Base-by-base conservation (phyloP, 2,888 invertebrate species). In the Morpho achilles region DNA sequence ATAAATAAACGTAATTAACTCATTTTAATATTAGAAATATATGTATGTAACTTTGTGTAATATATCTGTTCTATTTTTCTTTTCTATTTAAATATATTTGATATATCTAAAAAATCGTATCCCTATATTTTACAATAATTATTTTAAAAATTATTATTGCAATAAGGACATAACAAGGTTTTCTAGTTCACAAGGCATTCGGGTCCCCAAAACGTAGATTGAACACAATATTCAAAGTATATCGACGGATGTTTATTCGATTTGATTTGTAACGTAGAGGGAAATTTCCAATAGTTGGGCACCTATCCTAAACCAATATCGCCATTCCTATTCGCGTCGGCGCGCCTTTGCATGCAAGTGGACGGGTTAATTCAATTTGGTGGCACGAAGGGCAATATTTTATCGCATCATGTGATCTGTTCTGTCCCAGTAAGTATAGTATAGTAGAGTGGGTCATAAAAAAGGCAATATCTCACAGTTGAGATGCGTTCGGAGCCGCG, bases 391-490 rank as follows among this genome's bases (percentile, higher is more conserved):
- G 84, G 87, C 84, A 82, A 88, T 89, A 88, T 90, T 89, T 90
- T 88, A 90, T 89, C 83, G 87, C 81, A 89, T 87, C 87, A 87
- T 89, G 88, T 88, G 89, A 89, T 89, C 89, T 88, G 84, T 88
- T 88, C 85, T 88, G 85, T 87, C 83, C 86, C 80, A 82, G 83
- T 82, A 87, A 87, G 84, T 75, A 71, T 74, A 74, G 73, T 86
- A 86, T 86, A 87, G 87, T 82, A 84, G 84, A 88, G 88, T 87
- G 87, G 83, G 88, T 76, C 80, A 87, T 90, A 89, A 89, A 90
- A 90, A 90, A 89, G 82, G 89, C 82, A 89, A 90, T 90, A 88
- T 90, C 86, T 90, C 87, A 88, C 90, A 84, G 89, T 88, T 82
- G 89, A 90, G 82, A 85, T 79, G 87, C 81, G 83, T 75, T 77